A percentile compares a stretch with the other conserved stretches of the same genome.
Evolutionary conservation across 2,797 vertebrate species (phyloP).

Genomic region (Scolopax rusticola): DNA sequence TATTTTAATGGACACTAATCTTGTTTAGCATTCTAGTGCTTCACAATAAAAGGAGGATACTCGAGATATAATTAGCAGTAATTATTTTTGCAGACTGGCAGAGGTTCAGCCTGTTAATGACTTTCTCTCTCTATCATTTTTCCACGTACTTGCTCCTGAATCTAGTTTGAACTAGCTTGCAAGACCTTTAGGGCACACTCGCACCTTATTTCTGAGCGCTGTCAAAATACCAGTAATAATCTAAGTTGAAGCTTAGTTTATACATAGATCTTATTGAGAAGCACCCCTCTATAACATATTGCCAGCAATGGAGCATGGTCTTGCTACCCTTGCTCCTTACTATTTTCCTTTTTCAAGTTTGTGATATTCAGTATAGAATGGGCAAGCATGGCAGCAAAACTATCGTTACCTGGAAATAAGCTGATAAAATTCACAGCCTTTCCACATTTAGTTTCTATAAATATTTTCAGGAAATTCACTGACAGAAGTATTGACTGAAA

Average conservation of each 20-base stretch:
- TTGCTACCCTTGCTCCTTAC: background rate
- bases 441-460: background rate
- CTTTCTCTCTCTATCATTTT: background rate
- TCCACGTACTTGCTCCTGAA: background rate
- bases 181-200: background rate
- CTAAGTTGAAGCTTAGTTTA: background rate
- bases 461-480: background rate
- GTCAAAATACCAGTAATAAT: background rate
- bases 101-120: background rate
- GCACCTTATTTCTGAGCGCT: background rate
- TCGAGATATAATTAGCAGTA: background rate
- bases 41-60: background rate
- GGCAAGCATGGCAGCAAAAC: background rate
- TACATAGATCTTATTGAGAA: background rate
- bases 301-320: fast-evolving
- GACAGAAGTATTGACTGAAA: background rate
- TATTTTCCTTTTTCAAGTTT: background rate
- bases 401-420: background rate
- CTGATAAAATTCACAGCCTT: background rate
- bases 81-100: background rate
- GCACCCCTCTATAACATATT: background rate
- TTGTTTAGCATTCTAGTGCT: background rate
- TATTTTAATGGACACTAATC: background rate
- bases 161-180: background rate
- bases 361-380: background rate